Conservation (phyloP, 2,888 invertebrate genomes). For the Petrolisthes cinctipes region DNA sequence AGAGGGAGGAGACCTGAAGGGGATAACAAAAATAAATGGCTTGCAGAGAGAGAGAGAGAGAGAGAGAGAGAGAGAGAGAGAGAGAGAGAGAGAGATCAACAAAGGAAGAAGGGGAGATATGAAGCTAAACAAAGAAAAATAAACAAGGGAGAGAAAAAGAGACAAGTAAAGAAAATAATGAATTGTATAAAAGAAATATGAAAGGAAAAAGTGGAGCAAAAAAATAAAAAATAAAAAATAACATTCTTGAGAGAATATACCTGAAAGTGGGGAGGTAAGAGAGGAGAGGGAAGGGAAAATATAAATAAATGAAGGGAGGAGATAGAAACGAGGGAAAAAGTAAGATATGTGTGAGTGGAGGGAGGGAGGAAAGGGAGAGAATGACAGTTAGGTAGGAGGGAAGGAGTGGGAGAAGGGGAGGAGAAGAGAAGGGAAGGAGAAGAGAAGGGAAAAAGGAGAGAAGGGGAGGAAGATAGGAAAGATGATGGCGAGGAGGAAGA, state of each 20-base stretch:
- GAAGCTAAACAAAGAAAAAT: not conserved
- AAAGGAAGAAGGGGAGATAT: not conserved
- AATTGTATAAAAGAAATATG: not conserved
- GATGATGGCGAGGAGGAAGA: not conserved
- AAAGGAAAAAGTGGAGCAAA: no score
- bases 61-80: slow-evolving; percentile 1
- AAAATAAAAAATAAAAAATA: no score
- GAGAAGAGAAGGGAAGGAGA: not conserved
- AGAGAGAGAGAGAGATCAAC: not conserved
- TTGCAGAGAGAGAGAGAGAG: not conserved
- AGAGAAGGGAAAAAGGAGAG: not conserved
- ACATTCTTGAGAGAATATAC: no score
- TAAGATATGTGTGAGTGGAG: not conserved
- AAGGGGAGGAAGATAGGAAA: not conserved
- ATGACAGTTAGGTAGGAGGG: not conserved
- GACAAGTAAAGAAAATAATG: not conserved
- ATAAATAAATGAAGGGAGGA: not conserved
- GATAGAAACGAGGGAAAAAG: not conserved
- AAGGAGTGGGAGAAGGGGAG: slow-evolving; percentile 3
- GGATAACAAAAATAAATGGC: not conserved
- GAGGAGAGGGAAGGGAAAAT: not conserved
- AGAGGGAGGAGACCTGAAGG: not conserved
- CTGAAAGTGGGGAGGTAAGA: not conserved
- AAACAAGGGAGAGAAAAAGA: not conserved
- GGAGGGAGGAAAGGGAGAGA: not conserved